These are phyloP conservation scores for Dicyrtoma fusca DNA, from an alignment of 2,888 invertebrate species.

Conservation along the genomic window DNA sequence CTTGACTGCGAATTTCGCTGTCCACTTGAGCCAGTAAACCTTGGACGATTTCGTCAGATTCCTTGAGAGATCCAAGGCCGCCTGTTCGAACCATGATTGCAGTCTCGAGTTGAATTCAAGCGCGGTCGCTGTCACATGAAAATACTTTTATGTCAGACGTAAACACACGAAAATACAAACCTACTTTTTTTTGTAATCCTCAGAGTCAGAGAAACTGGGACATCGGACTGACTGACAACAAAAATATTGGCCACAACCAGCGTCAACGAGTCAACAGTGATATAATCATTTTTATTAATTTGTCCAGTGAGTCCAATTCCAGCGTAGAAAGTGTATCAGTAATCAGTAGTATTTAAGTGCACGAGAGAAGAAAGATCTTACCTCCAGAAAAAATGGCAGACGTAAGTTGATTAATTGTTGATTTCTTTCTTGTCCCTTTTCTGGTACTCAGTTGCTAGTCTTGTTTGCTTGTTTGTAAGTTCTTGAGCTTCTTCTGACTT, in stretches of 20 bases:
- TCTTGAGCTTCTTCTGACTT: no score
- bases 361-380: background rate
- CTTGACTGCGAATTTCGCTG: conserved; percentile 55
- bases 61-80: conserved; percentile 45
- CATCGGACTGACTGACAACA: no score
- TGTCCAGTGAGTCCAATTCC: no score
- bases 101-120: background rate
- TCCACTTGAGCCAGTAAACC: conserved; percentile 53
- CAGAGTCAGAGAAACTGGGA: no score
- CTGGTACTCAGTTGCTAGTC: background rate
- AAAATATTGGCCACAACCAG: no score
- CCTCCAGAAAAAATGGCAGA: conserved; percentile 17
- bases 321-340: no score
- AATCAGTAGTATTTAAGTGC: background rate
- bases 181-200: no score
- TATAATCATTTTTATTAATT: no score
- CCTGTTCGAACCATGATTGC: conserved; percentile 34
- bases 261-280: no score
- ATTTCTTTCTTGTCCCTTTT: background rate
- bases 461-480: background rate
- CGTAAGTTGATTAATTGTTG: conserved; percentile 8
- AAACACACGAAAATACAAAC: no score
- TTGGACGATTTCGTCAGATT: conserved; percentile 46
- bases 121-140: conserved; percentile 12
- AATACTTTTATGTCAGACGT: no score